Evolutionary conservation across 2,888 invertebrate genomes (phyloP).

Genomic region (Sinotaia quadrata): DNA sequence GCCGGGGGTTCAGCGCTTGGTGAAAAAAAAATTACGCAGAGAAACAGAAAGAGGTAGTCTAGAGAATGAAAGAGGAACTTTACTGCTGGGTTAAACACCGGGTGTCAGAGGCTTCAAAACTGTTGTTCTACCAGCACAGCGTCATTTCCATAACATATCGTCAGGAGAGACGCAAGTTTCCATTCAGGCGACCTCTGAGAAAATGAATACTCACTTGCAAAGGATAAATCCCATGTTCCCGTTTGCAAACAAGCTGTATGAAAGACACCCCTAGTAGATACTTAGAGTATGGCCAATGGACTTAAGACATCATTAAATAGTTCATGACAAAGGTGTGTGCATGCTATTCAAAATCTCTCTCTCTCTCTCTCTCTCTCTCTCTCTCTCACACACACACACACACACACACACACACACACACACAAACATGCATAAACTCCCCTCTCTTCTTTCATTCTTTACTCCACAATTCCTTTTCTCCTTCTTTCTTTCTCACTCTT

Average conservation of each 20-base stretch:
- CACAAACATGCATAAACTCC: background rate
- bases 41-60: background rate
- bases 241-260: conserved; percentile 21
- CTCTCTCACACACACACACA: background rate
- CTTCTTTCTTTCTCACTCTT: background rate
- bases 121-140: background rate
- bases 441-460: background rate
- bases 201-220: conserved; percentile 19
- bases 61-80: background rate
- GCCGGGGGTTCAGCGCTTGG: too few relatives aligned
- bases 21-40: too few relatives aligned
- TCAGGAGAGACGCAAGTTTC: background rate
- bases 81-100: background rate
- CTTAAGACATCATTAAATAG: background rate
- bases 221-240: conserved; percentile 8
- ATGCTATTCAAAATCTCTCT: background rate
- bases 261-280: background rate
- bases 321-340: background rate
- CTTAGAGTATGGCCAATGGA: background rate
- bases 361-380: background rate
- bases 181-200: conserved; percentile 11
- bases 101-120: background rate
- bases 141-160: background rate
- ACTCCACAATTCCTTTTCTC: background rate
- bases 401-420: background rate